Evolutionary conservation across 2,113 vertebrate species (phyloP), one percentile per base, ranked within the genome.

Genomic region (Sardina pilchardus): DNA sequence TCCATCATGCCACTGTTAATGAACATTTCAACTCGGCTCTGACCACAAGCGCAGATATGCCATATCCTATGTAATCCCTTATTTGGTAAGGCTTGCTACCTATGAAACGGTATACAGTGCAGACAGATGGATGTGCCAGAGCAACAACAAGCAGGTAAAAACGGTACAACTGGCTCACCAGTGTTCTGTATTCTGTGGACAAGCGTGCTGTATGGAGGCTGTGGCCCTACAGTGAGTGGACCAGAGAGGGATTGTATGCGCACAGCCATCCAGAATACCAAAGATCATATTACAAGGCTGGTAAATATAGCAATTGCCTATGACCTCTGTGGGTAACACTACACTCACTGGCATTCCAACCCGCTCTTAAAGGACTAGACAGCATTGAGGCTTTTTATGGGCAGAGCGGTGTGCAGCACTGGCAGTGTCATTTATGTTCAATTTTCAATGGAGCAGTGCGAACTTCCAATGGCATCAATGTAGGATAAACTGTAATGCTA

Each of bases 301-400:
- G 93, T 96, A 96, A 95, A 96, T 95, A 95, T 96, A 96, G 95
- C 95, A 91, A 91, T 89, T 50, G 92, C 93, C 93, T 92, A 89
- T 94, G 94, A 95, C 95, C 94, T 94, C 93, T 16, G 75, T 90
- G 89, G 93, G 93, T 93, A 95, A 91, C 92, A 92, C 90, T 91
- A 91, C 92, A 93, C 94, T 92, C 90, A 19, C 88, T 88, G 88
- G 92, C 90, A 93, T 95, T 94, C 92, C 93, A 90, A 82, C 87
- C 89, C 88, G 86, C 90, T 92, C 91, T 94, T 92, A 93, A 89
- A 94, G 93, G 90, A 93, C 90, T 90, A 89, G 71, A 30, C 17
- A 39, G 82, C 87, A 90, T 83, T 87, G 85, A 83, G 63, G 84
- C 88, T 91, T 90, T 93, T 87, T 86, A 90, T 89, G 88, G 85